These are phyloP conservation scores for Stramonita haemastoma DNA, from an alignment of 2,888 invertebrate species.

Conservation along the genomic window DNA sequence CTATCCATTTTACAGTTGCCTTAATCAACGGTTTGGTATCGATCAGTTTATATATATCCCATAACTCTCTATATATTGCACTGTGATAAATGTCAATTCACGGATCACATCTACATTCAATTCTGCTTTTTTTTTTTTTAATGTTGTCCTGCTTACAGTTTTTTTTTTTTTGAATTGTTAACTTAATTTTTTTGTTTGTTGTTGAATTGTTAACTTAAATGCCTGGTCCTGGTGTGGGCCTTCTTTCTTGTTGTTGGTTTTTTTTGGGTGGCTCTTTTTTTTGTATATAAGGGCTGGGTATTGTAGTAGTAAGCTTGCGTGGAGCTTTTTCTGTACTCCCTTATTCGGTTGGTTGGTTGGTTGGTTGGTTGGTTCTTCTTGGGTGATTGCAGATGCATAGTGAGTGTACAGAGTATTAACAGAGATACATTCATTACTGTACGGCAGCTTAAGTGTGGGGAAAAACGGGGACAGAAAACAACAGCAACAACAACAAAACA, in stretches of 20 bases:
- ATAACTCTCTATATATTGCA: not conserved
- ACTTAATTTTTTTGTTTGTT: too few species aligned
- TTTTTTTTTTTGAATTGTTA: not conserved
- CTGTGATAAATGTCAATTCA: conserved; percentile 9
- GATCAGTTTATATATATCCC: not conserved
- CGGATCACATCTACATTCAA: not conserved
- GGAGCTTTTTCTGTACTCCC: too few species aligned
- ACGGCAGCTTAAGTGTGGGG: too few species aligned
- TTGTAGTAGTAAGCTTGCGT: not conserved
- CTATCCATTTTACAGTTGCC: conserved; percentile 5
- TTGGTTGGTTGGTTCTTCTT: too few species aligned
- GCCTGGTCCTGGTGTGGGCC: not conserved
- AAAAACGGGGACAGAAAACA: too few species aligned
- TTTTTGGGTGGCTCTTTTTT: not conserved
- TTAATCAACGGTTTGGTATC: not conserved
- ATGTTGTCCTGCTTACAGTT: not conserved
- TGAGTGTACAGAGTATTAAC: too few species aligned
- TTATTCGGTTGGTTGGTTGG: too few species aligned
- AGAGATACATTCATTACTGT: too few species aligned
- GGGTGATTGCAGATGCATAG: too few species aligned
- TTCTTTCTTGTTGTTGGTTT: not conserved
- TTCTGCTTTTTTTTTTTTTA: not conserved
- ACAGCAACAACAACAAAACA: too few species aligned
- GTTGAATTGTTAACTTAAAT: too few species aligned
- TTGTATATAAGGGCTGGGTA: not conserved